A percentile compares a stretch with the other conserved stretches of the same genome.
Conservation (phyloP, 1,140 invertebrate genomes). For the Chrysoperla carnea region DNA sequence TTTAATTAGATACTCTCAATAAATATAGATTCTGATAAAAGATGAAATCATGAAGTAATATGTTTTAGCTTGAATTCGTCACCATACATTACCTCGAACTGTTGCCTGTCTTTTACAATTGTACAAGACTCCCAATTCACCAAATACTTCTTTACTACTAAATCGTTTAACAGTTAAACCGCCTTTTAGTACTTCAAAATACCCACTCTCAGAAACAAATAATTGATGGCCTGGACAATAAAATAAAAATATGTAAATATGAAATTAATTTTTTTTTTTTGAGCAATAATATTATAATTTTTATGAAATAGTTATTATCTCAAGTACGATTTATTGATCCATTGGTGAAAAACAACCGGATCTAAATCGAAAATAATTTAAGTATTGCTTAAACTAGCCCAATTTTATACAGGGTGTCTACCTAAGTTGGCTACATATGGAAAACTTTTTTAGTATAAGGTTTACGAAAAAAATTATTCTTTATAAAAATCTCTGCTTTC, state of each 20-base stretch:
- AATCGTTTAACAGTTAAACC: conserved; percentile 59
- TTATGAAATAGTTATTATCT: neutral
- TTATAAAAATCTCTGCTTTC: too few species aligned
- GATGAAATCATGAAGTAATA: too few species aligned
- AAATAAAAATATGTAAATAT: neutral
- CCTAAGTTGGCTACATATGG: too few species aligned
- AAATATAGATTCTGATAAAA: too few species aligned
- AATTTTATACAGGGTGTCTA: too few species aligned
- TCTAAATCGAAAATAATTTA: too few species aligned
- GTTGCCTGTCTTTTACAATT: conserved; percentile 78
- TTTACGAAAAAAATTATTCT: too few species aligned
- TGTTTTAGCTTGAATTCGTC: neutral
- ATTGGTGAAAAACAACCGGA: neutral
- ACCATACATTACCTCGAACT: conserved; percentile 41
- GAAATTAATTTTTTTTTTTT: neutral
- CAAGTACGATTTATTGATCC: neutral
- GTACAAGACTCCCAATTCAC: conserved; percentile 79
- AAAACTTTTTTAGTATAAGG: too few species aligned
- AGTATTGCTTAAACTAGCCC: too few species aligned
- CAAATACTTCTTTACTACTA: conserved; percentile 70
- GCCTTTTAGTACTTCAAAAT: conserved; percentile 71
- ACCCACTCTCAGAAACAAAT: conserved; percentile 64
- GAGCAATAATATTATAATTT: neutral
- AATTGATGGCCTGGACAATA: conserved; percentile 46
- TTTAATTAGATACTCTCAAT: too few species aligned